Base-by-base conservation (phyloP, 2,113 vertebrate species). In the Lycaon pictus region DNA sequence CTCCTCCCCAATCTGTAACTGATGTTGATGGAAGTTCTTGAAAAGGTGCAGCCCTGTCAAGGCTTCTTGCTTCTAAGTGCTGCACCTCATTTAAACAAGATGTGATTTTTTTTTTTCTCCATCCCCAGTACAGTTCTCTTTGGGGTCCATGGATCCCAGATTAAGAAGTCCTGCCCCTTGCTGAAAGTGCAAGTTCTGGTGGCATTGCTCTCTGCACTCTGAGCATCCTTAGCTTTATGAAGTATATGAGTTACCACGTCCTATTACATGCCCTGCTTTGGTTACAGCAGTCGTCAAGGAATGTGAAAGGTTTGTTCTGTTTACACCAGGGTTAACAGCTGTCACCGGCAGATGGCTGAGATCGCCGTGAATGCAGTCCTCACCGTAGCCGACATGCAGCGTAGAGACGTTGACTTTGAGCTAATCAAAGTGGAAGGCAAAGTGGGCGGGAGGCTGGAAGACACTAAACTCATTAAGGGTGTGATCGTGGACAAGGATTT, bases 351-450 rank as follows among this genome's bases (percentile, higher is more conserved):
- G 95, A 99, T 99, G 99, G 99, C 99, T 12, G 99, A 99, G 98
- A 99, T 99, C 15, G 99, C 99, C 0, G 99, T 99, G 37, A 99
- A 99, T 17, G 99, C 99, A 32, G 98, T 99, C 81, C 99, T 99
- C 79, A 99, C 99, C 0, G 99, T 99, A 83, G 99, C 99, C 0
- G 99, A 99, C 96, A 99, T 99, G 99, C 99, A 99, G n/a, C 99
- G 99, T 72, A 99, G 99, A 97, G 99, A 99, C 87, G 99, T 99
- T 0, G 99, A 99, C 98, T 99, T 99, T 96, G 99, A 99, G 98
- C 99, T 99, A 71, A 99, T 99, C 98, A 99, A 99, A 98, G 99
- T 99, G 96, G 99, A 99, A 98, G 99, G 99, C 86, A 99, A 99
- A 98, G 99, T 99, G 71, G 99, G 99, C 84, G 99, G 99, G 32